phyloP scores from a whole-genome alignment of 2,888 invertebrate species.

The Cephus pulcher region DNA sequence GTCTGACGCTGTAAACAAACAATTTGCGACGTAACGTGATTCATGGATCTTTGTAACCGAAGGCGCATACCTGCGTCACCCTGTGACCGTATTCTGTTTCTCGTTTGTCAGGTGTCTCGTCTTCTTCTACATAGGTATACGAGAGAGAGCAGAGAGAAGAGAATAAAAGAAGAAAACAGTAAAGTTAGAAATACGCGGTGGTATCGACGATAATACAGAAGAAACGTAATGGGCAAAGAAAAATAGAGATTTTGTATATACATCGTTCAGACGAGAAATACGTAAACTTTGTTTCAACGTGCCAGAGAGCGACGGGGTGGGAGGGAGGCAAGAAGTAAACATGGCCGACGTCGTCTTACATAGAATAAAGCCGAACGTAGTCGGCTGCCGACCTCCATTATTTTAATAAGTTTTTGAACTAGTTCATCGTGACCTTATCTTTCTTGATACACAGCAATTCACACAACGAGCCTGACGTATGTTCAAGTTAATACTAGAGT shows the following conservation, averaged over 20 bases:
- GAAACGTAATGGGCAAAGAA: background rate
- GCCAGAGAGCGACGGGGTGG: slow-evolving; percentile 20
- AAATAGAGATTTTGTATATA: background rate
- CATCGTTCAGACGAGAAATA: background rate
- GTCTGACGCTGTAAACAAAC: background rate
- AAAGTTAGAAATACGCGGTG: background rate
- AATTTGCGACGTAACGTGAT: slow-evolving; percentile 5
- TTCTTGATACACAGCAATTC: background rate
- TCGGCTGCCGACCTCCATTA: slow-evolving; percentile 30
- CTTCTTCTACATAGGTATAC: background rate
- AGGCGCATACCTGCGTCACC: background rate
- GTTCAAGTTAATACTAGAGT: background rate
- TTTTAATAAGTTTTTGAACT: slow-evolving; percentile 43
- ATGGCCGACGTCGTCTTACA: background rate
- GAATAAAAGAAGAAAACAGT: background rate
- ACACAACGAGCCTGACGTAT: background rate
- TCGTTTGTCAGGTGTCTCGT: background rate
- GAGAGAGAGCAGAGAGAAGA: background rate
- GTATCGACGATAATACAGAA: background rate
- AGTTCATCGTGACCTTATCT: slow-evolving; percentile 14
- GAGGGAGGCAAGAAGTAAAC: slow-evolving; percentile 14
- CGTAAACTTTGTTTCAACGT: background rate
- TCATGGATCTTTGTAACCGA: slow-evolving; percentile 3
- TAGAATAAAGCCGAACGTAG: background rate
- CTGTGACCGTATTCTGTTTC: slow-evolving; percentile 4